Evolutionary conservation across 2,888 invertebrate species (phyloP).

Genomic region (Eilema sororculum): DNA sequence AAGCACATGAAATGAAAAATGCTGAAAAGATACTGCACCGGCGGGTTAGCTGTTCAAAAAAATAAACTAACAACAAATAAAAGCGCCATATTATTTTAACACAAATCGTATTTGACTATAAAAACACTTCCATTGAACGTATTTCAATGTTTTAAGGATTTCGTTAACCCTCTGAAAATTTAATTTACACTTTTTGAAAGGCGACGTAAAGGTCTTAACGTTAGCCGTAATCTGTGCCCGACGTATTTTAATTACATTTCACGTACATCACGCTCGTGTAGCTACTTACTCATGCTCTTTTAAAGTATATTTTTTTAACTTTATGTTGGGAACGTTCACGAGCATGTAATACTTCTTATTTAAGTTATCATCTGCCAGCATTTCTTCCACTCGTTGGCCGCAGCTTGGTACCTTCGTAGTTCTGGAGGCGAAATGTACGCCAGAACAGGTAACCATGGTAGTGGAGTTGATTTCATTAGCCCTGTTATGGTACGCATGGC

Average conservation of each 20-base stretch:
- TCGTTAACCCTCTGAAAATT: slow-evolving; percentile 26
- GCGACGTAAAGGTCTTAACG: background rate
- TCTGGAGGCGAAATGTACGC: too few species aligned
- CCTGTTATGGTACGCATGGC: too few species aligned
- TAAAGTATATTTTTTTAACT: background rate
- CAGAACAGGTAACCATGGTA: too few species aligned
- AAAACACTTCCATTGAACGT: slow-evolving; percentile 1
- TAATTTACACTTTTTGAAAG: slow-evolving; percentile 29
- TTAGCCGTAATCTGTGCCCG: slow-evolving; percentile 11
- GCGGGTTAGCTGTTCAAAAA: too few species aligned
- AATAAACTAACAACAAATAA: too few species aligned
- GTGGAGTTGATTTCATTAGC: too few species aligned
- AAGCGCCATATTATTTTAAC: background rate
- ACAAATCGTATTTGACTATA: background rate
- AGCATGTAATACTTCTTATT: background rate
- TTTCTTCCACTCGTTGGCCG: too few species aligned
- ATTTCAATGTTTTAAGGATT: slow-evolving; percentile 19
- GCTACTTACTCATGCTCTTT: background rate
- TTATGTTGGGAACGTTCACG: background rate
- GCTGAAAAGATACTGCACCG: too few species aligned
- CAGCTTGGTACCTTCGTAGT: too few species aligned
- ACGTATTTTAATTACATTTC: slow-evolving; percentile 26
- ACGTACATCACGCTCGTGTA: background rate
- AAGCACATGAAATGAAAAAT: too few species aligned
- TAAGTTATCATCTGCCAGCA: too few species aligned